Base-by-base conservation (phyloP, 2,888 invertebrate species). In the Busseola fusca region DNA sequence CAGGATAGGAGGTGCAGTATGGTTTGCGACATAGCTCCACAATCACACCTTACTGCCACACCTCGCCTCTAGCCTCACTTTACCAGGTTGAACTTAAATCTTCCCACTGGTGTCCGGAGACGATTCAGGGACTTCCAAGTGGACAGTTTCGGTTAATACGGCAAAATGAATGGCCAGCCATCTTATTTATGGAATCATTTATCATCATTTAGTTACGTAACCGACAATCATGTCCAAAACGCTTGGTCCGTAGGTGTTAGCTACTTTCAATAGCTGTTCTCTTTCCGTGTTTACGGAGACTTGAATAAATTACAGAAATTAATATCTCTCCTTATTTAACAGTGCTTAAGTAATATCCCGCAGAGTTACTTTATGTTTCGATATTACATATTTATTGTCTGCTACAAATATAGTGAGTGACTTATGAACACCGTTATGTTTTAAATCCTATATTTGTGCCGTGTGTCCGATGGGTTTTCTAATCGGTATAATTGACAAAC, bases 141-240 rank as follows among this genome's bases (percentile, higher is more conserved):
- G 30, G 48, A 62, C 7, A 37, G 37, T 64, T 75, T 52, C 25
- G n/a, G 37, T 59, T 58, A 72, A 81, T 76, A 48, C 72, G 63
- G 12, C 50, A 63, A 27, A 73, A 58, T 64, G 10, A 54, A 70
- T 58, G 57, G 42, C n/a, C 42, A 68, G 54, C 48, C 64, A 16
- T 57, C 54, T 54, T 74, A 69, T 74, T 74, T 60, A 69, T 64
- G 50, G 37, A 64, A 69, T 34, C 58, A 63, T 76, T 79, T 74
- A 69, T 79, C 76, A 74, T 81, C 60, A 75, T 79, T 74, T 60
- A 48, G 56, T 82, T 82, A 72, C 70, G 74, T 78, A 81, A 79
- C 34, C 64, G 56, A 59, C 57, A 74, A 57, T 66, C 62, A 57
- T 48, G 54, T 64, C 67, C 69, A 80, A 72, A 80, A 64, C 64